phyloP scores from a whole-genome alignment of 2,888 invertebrate genomes.

The Cactoblastis cactorum region DNA sequence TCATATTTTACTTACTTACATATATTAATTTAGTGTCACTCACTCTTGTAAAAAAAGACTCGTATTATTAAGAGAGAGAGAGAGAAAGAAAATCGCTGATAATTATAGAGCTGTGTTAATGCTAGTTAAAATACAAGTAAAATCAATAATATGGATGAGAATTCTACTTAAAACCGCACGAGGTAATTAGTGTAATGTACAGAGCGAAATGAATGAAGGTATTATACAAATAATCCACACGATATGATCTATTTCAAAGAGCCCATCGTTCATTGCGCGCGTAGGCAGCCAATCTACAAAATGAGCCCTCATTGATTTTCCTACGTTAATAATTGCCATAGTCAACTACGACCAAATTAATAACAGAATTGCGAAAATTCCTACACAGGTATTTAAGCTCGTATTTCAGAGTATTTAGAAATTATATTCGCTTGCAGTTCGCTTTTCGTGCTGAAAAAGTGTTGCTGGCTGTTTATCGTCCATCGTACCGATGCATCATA shows the following conservation, averaged over 20 bases:
- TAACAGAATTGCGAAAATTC: neutral
- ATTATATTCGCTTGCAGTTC: slow-evolving; percentile 25
- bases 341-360: slow-evolving; percentile 26
- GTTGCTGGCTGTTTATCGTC: slow-evolving; percentile 46
- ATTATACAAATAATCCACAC: slow-evolving; percentile 26
- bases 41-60: no score
- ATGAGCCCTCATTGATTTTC: slow-evolving; percentile 69
- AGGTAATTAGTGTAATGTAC: neutral
- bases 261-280: slow-evolving; percentile 57
- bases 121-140: no score
- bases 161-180: neutral
- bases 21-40: no score
- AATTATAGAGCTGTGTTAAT: no score
- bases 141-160: neutral
- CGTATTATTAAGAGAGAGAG: no score
- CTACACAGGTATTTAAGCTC: slow-evolving; percentile 10
- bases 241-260: slow-evolving; percentile 45
- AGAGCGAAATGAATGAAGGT: neutral
- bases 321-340: slow-evolving; percentile 68
- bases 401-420: slow-evolving; percentile 22
- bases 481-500: slow-evolving; percentile 72
- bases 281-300: slow-evolving; percentile 62
- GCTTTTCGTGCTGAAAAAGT: slow-evolving; percentile 19
- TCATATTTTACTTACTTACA: no score
- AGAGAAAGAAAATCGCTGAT: no score